Evolutionary conservation across 2,888 invertebrate genomes (phyloP), one percentile per base, ranked within the genome.

Genomic region (Nemotelus nigrinus): DNA sequence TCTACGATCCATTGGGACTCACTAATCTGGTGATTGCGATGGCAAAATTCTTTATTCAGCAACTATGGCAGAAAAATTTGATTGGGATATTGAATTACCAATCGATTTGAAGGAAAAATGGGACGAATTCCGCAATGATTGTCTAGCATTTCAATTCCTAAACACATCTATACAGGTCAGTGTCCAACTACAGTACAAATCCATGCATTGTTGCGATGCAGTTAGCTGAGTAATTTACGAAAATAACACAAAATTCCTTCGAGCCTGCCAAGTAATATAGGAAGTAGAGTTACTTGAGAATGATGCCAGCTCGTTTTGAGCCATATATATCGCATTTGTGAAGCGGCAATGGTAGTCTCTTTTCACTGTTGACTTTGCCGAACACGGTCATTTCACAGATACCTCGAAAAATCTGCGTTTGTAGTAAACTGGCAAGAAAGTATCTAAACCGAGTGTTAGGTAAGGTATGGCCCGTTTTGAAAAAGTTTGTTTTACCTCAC

Each of bases 251-350:
- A n/a, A n/a, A n/a, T n/a, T n/a, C n/a, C n/a, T n/a, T n/a, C n/a
- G n/a, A n/a, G n/a, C n/a, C n/a, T n/a, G n/a, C n/a, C n/a, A n/a
- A n/a, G n/a, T n/a, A n/a, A n/a, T n/a, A n/a, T n/a, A n/a, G n/a
- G n/a, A n/a, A n/a, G n/a, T n/a, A n/a, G n/a, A n/a, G 87, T 87
- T 86, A 94, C 94, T 89, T 89, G 41, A 94, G 85, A 76, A 90
- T 84, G 79, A 88, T 89, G 41, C 92, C 92, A 77, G 89, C 91
- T 78, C 89, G 85, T 82, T 90, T 91, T 0, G 92, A 93, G 1
- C 92, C 92, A 83, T 93, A 94, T 77, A 94, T 92, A 83, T 94
- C 94, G 83, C 94, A 95, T 79, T 90, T 87, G 83, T 93, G 90
- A 67, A 94, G 84, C 0, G 90, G 89, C 76, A 92, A 90, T 2